Base-by-base conservation (phyloP, 1,140 invertebrate species). In the Hyphantria cunea region DNA sequence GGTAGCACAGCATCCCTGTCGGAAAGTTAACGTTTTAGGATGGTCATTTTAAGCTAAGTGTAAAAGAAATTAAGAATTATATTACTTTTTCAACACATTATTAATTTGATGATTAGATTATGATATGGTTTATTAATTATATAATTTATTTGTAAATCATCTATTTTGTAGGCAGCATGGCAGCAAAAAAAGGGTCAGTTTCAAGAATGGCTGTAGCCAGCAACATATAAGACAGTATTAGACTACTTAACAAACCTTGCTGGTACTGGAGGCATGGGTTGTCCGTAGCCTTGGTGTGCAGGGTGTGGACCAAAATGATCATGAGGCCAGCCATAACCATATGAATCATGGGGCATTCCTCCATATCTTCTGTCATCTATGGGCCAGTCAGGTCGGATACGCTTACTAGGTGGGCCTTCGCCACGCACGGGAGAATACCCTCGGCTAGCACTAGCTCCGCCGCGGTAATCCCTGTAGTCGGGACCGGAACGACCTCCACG, bases 361-460 rank as follows among this genome's bases (percentile, higher is more conserved):
- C 86, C 89, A 84, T 90, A 91, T 80, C 91, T 82, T 62, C 89
- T 69, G 13, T 92, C 90, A 47, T 92, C 91, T 34, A 86, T 68
- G 91, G 94, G 55, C 95, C 95, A 97, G 41, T 97, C 96, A 7
- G 93, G 91, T 25, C 96, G 91, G 85, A 97, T 95, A 62, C 96
- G 90, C 78, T 98, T 98, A 70, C 95, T 93, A 0, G 95, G 95
- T 4, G 96, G 96, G 64, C 97, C 95, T 76, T 96, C 95, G 3
- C 95, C 93, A 39, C 94, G 86, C 0, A 94, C 93, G 0, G 96
- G 96, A 58, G 96, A 97, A 72, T 96, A 97, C 4, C 96, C 92
- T 14, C 92, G 71, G 59, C 78, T 84, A 10, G 82, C 82, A 72
- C 77, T 78, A 77, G 68, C 93, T 52, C 91, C 93, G 32, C 94